Evolutionary conservation across 2,797 vertebrate genomes (phyloP), one percentile per base, ranked within the genome.

Genomic region (Lagodon rhomboides): DNA sequence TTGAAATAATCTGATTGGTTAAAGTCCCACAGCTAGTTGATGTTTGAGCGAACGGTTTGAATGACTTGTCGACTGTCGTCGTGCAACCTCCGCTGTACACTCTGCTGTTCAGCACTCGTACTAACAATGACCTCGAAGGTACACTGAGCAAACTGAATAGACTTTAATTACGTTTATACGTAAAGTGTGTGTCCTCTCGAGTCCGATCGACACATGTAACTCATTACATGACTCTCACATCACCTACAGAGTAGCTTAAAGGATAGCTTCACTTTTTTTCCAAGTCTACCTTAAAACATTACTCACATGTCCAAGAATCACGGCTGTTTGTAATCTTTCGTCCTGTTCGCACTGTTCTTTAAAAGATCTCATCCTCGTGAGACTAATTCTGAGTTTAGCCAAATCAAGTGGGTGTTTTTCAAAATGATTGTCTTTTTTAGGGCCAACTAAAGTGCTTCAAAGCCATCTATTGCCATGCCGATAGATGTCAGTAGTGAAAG

Each of bases 41-140:
- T 80, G 82, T 20, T 73, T 73, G 58, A 71, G 50, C 75, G 60
- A 58, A 13, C 2, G 13, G 38, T 55, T 53, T 68, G 25, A 72
- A 43, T 3, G 47, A 58, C 11, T 34, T 65, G 27, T 34, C 4
- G 16, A 25, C 15, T 9, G 53, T 49, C 54, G 4, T 17, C 3
- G 90, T 91, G 89, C 89, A 92, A 77, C 92, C 79, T 5, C 83
- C 88, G 80, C 89, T 86, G 55, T 81, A 62, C 9, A 22, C 54
- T 53, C 56, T 67, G 71, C 87, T 79, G 80, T 30, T 59, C 83
- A 61, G 59, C 83, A 82, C 65, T 41, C 55, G 15, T 77, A 92
- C 90, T 93, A 93, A 93, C 87, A 54, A 25, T 3, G 50, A 73
- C 75, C 69, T 77, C 79, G 12, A 70, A 89, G 91, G 91, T 80